A percentile compares a stretch with the other conserved stretches of the same genome.
phyloP scores from a whole-genome alignment of 2,797 vertebrate species.

The Phoebastria nigripes region DNA sequence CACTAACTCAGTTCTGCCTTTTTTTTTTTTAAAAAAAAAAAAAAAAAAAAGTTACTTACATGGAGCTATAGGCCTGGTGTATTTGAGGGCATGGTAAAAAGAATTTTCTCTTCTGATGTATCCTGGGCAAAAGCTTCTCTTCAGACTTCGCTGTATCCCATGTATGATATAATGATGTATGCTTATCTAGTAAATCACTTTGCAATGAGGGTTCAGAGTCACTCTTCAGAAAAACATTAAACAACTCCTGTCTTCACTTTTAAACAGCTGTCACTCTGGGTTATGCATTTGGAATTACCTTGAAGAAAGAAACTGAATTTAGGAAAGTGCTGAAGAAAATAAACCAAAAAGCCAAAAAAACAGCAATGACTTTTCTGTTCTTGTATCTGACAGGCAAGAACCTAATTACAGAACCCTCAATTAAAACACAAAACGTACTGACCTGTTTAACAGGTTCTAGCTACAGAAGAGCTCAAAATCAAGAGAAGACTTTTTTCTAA shows the following conservation, averaged over 20 bases:
- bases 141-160: background rate
- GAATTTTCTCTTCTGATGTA: background rate
- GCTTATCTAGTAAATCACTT: background rate
- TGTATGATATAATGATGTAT: background rate
- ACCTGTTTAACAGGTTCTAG: background rate
- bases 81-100: background rate
- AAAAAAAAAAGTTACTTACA: background rate
- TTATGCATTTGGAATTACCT: background rate
- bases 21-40: background rate
- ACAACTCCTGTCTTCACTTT: background rate
- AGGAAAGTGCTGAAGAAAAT: background rate
- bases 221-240: background rate
- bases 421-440: background rate
- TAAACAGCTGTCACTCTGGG: background rate
- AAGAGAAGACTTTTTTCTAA: background rate
- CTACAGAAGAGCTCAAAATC: background rate
- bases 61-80: background rate
- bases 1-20: background rate
- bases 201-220: background rate
- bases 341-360: background rate
- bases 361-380: background rate
- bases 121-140: background rate
- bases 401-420: background rate
- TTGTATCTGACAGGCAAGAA: background rate
- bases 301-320: background rate